These are phyloP conservation scores for Drosophila mulleri DNA, from an alignment of 2,888 invertebrate species.

Conservation along the genomic window DNA sequence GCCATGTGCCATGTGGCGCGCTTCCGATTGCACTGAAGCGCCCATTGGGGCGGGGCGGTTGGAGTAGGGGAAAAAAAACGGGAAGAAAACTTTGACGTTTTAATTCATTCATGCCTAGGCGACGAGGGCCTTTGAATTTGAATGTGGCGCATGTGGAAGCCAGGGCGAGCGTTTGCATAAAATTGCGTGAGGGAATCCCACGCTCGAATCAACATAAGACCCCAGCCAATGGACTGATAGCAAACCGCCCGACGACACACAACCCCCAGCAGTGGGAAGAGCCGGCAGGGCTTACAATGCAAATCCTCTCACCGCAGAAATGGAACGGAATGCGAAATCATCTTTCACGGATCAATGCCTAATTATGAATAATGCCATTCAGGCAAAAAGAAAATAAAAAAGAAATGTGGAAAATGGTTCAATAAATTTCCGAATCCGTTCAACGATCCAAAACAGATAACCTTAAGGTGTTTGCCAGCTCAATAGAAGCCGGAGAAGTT, in stretches of 20 bases:
- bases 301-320: slow-evolving; percentile 74
- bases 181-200: slow-evolving; percentile 52
- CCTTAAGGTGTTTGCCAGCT: slow-evolving; percentile 72
- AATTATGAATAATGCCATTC: slow-evolving; percentile 82
- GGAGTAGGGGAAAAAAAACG: slow-evolving; percentile 12
- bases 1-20: slow-evolving; percentile 22
- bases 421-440: slow-evolving; percentile 51
- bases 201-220: slow-evolving; percentile 81
- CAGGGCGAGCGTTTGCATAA: slow-evolving; percentile 52
- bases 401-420: slow-evolving; percentile 20
- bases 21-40: slow-evolving; percentile 37
- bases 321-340: slow-evolving; percentile 74
- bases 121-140: slow-evolving; percentile 57
- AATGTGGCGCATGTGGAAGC: slow-evolving; percentile 27
- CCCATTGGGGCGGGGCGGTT: neutral
- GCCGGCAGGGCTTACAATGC: slow-evolving; percentile 58
- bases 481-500: slow-evolving; percentile 17
- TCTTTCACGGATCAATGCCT: slow-evolving; percentile 83
- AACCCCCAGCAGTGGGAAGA: neutral
- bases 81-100: slow-evolving; percentile 40
- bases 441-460: slow-evolving; percentile 36
- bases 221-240: slow-evolving; percentile 36
- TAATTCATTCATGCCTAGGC: slow-evolving; percentile 68
- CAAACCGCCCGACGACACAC: neutral
- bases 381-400: slow-evolving; percentile 16